phyloP scores from a whole-genome alignment of 2,797 vertebrate genomes.

The Gobio occitaniae region DNA sequence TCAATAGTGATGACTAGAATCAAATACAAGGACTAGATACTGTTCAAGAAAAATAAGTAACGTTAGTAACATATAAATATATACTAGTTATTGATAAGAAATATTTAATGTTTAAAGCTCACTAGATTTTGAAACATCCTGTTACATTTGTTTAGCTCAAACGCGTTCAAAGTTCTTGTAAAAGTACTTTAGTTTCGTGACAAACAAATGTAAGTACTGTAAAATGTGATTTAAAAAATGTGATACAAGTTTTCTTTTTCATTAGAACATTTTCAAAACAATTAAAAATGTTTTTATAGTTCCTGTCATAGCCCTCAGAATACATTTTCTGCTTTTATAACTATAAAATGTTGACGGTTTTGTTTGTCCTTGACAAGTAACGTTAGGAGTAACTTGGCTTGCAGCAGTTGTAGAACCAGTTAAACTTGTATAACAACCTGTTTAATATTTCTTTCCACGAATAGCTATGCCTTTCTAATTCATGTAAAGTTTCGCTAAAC shows the following conservation, averaged over 20 bases:
- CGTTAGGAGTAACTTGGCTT: neutral
- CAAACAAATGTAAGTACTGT: neutral
- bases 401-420: slow-evolving; percentile 16
- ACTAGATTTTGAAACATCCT: neutral
- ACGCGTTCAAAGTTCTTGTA: neutral
- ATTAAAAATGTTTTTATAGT: neutral
- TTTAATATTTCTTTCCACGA: neutral
- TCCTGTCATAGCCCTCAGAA: neutral
- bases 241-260: neutral
- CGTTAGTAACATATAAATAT: neutral
- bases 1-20: neutral
- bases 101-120: neutral
- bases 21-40: neutral
- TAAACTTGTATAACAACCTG: neutral
- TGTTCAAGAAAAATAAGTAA: neutral
- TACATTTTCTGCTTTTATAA: neutral
- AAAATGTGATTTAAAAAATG: neutral
- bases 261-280: neutral
- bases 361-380: neutral
- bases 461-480: neutral
- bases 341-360: neutral
- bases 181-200: neutral
- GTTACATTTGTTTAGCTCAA: neutral
- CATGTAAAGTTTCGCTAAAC: neutral
- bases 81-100: neutral